Base-by-base conservation (phyloP, 2,888 invertebrate genomes). In the Phaonia tiefii region DNA sequence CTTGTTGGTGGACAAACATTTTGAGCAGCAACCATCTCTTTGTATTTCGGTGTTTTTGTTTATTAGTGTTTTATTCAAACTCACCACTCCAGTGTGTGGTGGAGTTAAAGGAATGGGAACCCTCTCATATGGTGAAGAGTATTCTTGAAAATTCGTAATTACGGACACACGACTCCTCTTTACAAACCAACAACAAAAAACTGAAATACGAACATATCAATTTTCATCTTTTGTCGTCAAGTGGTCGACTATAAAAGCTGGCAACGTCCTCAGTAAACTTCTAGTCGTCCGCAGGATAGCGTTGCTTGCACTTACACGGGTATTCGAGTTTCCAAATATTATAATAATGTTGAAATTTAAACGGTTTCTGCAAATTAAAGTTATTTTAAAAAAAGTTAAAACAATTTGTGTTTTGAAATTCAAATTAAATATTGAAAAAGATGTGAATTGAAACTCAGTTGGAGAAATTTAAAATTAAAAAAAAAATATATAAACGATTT, bases 211-310 rank as follows among this genome's bases (percentile, higher is more conserved):
- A 31, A 51, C 42, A 13, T 67, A 49, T 67, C 66, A 3, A 15
- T 2, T 60, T 75, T 51, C 26, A 74, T 71, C 66, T 67, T 56
- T 5, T 11, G 60, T 71, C 51, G 76, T 13, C 70, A 71, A 51
- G 76, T 60, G 67, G 60, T 10, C 46, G 82, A 60, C 82, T 82
- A 82, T 82, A 82, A 82, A 82, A 82, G 80, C 66, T 31, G 26
- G 46, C 0, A 15, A 71, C 51, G 54, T 77, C 54, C 67, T 67
- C 71, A 66, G 69, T 13, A 63, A 13, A 15, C 70, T 54, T 79
- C 79, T 54, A 82, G 82, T 82, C 46, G 44, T 31, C n/a, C 63
- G 49, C 75, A 67, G 67, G 60, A 46, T 37, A 71, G 39, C 63
- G 51, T 63, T 10, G n/a, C n/a, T n/a, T n/a, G n/a, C n/a, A n/a